Conservation (phyloP, 2,113 vertebrate species). For the Mohoua ochrocephala region DNA sequence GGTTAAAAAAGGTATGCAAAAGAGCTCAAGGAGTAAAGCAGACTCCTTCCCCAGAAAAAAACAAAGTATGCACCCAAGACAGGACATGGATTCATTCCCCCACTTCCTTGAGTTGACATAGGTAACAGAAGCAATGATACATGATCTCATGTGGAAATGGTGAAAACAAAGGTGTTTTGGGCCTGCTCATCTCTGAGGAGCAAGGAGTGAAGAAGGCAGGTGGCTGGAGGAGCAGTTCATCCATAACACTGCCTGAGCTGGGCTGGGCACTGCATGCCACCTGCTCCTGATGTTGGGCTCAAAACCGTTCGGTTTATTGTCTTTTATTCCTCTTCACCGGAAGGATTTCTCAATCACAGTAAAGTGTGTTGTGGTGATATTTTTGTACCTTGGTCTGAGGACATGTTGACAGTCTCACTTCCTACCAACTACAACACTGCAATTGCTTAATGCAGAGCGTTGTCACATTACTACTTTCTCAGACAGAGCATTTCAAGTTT, state of each 20-base stretch:
- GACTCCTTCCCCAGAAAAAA: not conserved
- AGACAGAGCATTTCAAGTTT: not conserved
- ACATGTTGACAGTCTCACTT: not conserved
- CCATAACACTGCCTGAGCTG: not conserved
- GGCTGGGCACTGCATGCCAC: not conserved
- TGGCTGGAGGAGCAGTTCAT: not conserved
- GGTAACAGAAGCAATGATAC: not conserved
- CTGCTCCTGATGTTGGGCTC: not conserved
- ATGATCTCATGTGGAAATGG: not conserved
- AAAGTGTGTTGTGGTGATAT: not conserved
- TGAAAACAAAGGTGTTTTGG: not conserved
- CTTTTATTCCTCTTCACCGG: not conserved
- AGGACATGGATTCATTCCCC: rapidly evolving
- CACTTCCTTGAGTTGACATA: not conserved
- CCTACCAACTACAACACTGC: not conserved
- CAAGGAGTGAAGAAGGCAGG: not conserved
- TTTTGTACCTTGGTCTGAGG: not conserved
- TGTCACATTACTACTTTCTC: not conserved
- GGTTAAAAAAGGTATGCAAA: not conserved
- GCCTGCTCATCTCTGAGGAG: not conserved
- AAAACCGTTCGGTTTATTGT: not conserved
- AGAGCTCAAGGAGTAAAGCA: not conserved
- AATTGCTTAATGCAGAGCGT: not conserved
- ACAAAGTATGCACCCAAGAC: not conserved
- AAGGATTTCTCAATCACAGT: not conserved